Evolutionary conservation across 2,888 invertebrate genomes (phyloP), one percentile per base, ranked within the genome.

Genomic region (Acleris sparsana): DNA sequence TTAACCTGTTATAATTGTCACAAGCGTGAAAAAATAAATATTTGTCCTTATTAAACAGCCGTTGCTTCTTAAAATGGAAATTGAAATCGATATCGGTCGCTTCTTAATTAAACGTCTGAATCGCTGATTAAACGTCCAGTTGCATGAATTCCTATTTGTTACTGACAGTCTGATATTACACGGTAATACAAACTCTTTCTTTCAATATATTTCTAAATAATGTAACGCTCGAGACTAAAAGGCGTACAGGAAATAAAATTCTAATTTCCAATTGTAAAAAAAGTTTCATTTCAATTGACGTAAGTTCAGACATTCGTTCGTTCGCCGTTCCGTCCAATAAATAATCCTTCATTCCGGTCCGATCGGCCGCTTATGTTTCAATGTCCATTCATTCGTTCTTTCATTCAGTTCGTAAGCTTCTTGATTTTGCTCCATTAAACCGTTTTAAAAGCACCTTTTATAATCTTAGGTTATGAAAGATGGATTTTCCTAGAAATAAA

Each of bases 371-470:
- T 64, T 53, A 51, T 63, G 58, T 63, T 63, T 48, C 63, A 58
- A 60, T 60, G 65, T 60, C 55, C 64, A 65, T 65, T 65, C 60
- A 51, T 60, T 65, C 60, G 64, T 60, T 60, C 51, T 49, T 65
- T 51, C 55, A 51, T 55, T 65, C 64, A 65, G 43, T 60, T 60
- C 49, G 49, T 44, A 60, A 65, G 55, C 55, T 64, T 55, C 64
- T 65, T 65, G 53, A 60, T 65, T 64, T 60, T 43, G 55, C 49
- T 51, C 44, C 51, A 60, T 60, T 55, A 43, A 39, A 55, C 43
- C 29, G 20, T 49, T 52, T 55, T 20, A 22, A 17, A 46, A 58
- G 48, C 25, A 60, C 33, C 39, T 18, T 53, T 57, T 43, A 25
- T 29, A 29, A 18, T 49, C 25, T 25, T n/a, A 11, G 33, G 48